phyloP scores from a whole-genome alignment of 2,888 invertebrate species.

The Lordiphosa andalusiaca region DNA sequence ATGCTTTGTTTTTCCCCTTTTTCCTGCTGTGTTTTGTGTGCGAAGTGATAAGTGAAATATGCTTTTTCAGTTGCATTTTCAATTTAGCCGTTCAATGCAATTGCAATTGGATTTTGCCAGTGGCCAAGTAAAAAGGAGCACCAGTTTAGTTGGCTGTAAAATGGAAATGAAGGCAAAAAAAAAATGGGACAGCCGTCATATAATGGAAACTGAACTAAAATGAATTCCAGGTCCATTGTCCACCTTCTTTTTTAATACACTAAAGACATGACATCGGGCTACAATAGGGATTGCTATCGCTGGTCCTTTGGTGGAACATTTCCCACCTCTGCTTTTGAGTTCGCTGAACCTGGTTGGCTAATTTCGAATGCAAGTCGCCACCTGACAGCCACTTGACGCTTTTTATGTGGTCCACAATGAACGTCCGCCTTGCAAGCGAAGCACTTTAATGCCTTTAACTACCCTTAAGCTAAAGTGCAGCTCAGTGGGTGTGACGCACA shows the following conservation, averaged over 20 bases:
- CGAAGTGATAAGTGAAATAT: slow-evolving; percentile 73
- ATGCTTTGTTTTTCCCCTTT: slow-evolving; percentile 39
- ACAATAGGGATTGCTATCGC: slow-evolving; percentile 19
- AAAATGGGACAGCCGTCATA: slow-evolving; percentile 19
- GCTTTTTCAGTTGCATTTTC: slow-evolving; percentile 70
- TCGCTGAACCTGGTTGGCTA: slow-evolving; percentile 59
- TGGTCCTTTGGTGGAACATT: not conserved
- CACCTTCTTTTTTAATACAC: slow-evolving; percentile 11
- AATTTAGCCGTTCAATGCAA: slow-evolving; percentile 73
- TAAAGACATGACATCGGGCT: slow-evolving; percentile 32
- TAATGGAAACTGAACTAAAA: slow-evolving; percentile 35
- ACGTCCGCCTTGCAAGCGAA: slow-evolving; percentile 30
- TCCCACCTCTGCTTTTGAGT: slow-evolving; percentile 26
- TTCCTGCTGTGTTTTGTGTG: slow-evolving; percentile 56
- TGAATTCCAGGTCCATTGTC: slow-evolving; percentile 30
- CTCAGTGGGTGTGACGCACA: slow-evolving; percentile 40
- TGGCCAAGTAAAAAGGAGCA: slow-evolving; percentile 33
- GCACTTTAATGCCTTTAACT: slow-evolving; percentile 59
- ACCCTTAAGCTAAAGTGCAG: slow-evolving; percentile 1
- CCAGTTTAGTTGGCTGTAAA: slow-evolving; percentile 9
- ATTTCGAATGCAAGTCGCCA: slow-evolving; percentile 49
- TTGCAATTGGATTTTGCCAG: slow-evolving; percentile 68
- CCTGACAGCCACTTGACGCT: slow-evolving; percentile 66
- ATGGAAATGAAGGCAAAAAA: slow-evolving; percentile 15
- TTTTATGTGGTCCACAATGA: slow-evolving; percentile 35